These are phyloP conservation scores for Eueremaeus valkanovi DNA, from an alignment of 2,888 invertebrate species.

Conservation along the genomic window DNA sequence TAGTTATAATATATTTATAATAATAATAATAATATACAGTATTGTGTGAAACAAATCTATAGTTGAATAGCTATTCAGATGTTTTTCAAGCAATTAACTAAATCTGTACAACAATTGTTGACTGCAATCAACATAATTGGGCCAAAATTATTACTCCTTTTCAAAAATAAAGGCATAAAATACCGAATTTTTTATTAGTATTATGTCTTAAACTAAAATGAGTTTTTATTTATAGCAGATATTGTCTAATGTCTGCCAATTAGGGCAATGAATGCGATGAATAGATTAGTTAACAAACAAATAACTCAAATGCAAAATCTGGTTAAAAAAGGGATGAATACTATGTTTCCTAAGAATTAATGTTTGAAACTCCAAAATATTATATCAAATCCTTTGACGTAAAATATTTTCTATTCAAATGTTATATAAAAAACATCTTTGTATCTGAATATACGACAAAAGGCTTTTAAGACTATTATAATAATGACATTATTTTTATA, in stretches of 20 bases:
- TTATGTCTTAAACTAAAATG: neutral
- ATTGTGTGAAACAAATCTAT: neutral
- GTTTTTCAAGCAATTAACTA: conserved; percentile 11
- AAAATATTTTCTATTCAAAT: no score
- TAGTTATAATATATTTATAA: no score
- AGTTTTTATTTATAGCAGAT: conserved; percentile 10
- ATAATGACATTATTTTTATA: no score
- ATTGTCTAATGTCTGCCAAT: conserved; percentile 15
- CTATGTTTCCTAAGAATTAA: no score
- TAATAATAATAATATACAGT: no score
- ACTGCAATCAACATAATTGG: conserved; percentile 12
- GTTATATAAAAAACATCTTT: no score
- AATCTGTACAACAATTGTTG: conserved; percentile 13
- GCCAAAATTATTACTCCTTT: conserved; percentile 1
- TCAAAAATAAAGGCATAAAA: neutral
- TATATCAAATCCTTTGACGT: no score
- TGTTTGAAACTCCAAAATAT: no score
- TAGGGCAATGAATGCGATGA: conserved; percentile 11
- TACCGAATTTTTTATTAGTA: neutral
- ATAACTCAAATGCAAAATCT: neutral
- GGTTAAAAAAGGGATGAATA: neutral
- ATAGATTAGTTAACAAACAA: neutral
- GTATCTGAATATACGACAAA: no score
- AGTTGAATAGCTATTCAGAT: conserved; percentile 20
- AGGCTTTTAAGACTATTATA: no score